Base-by-base conservation (phyloP, 2,888 invertebrate species). In the Aromia moschata region DNA sequence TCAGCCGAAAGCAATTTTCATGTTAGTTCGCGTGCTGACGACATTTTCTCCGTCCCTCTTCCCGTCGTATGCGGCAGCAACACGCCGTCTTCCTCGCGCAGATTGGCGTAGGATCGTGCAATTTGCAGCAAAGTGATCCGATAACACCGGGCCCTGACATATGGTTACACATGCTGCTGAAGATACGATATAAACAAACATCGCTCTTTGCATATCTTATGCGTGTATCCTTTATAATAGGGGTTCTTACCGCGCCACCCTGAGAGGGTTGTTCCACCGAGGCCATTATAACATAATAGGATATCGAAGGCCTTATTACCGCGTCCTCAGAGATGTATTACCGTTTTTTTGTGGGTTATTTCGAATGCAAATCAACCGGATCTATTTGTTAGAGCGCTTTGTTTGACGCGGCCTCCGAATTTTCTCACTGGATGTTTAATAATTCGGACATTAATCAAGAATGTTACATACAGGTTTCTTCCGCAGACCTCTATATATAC, bases 151-250 rank as follows among this genome's bases (percentile, higher is more conserved):
- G 70, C 68, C 70, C 74, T 79, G 79, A 79, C 79, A 79, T 79
- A 80, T 80, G 79, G 77, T 74, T 79, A 79, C 79, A 79, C 74
- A 79, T 79, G 79, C 77, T 71, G 75, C 70, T 72, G 70, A 74
- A 75, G 76, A 77, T 74, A 75, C 75, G 74, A 77, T 77, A 78
- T 80, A 79, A 80, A 79, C 79, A 80, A 80, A 80, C 78, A 79
- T 75, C 74, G 70, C 73, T 77, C 77, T 78, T 79, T 79, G 78
- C 79, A 78, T 80, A 80, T 79, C 79, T 79, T 79, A 78, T 79
- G 76, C n/a, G n/a, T 74, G 74, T 71, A 69, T 70, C 70, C 69
- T 53, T 56, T 60, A 72, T 73, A 76, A 77, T 73, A 72, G 74
- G 75, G 74, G 70, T 69, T 60, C 64, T 67, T 64, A 67, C 66